A percentile compares a stretch with the other conserved stretches of the same genome.
Conservation (phyloP, 2,797 vertebrate genomes). For the Todus mexicanus region DNA sequence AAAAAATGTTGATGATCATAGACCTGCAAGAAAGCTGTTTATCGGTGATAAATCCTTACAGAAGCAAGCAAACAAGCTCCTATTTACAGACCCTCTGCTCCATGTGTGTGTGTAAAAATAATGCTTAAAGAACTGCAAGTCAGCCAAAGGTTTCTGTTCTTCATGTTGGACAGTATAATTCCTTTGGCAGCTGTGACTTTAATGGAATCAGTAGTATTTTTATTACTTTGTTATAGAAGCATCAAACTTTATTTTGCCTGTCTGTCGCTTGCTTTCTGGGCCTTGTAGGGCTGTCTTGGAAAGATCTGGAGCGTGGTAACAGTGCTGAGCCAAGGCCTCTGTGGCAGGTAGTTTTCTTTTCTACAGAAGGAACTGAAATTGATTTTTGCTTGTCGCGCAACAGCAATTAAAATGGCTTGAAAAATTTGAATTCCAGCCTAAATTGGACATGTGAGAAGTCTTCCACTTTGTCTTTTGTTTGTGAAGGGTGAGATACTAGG, state of each 20-base stretch:
- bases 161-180: not conserved
- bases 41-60: slow-evolving; percentile 9
- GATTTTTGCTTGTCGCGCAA: not conserved
- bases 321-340: not conserved
- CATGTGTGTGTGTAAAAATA: not conserved
- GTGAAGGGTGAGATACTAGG: not conserved
- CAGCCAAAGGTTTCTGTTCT: not conserved
- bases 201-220: not conserved
- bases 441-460: not conserved
- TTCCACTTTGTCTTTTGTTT: not conserved
- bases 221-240: not conserved
- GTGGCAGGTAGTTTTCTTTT: not conserved
- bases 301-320: not conserved
- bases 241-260: not conserved
- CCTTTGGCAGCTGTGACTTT: not conserved
- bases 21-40: not conserved
- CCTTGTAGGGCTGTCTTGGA: not conserved
- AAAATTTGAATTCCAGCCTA: not conserved
- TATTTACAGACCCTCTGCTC: not conserved
- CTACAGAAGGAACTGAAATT: not conserved
- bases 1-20: not conserved
- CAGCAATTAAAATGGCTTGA: not conserved
- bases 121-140: not conserved
- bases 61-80: not conserved
- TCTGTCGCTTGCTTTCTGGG: not conserved